Conservation (phyloP, 2,888 invertebrate species). For the Cephonodes hylas region DNA sequence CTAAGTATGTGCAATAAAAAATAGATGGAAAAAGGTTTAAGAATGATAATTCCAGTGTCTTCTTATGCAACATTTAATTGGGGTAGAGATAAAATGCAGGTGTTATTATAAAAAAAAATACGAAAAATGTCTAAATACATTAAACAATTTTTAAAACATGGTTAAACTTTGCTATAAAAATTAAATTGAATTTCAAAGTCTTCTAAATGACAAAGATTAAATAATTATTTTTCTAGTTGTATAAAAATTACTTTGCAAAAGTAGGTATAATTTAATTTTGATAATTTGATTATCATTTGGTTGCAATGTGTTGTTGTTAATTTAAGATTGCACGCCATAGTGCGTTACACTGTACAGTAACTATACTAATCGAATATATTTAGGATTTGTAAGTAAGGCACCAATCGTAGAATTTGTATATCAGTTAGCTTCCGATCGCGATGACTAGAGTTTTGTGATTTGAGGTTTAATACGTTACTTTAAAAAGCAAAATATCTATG, state of each 20-base stretch:
- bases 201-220: background rate
- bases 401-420: background rate
- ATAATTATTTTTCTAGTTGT: background rate
- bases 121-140: too few species aligned
- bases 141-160: too few species aligned
- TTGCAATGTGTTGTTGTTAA: background rate
- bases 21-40: too few species aligned
- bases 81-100: too few species aligned
- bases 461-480: too few species aligned
- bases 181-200: background rate
- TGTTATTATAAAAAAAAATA: too few species aligned
- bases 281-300: background rate
- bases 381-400: background rate
- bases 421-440: background rate
- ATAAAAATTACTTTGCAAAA: background rate
- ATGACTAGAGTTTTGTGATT: background rate
- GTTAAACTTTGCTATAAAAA: too few species aligned
- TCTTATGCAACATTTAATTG: too few species aligned
- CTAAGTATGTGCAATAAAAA: too few species aligned
- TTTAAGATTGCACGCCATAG: background rate
- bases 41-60: too few species aligned
- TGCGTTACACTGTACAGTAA: background rate
- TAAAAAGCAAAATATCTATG: background rate
- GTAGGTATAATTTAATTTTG: background rate
- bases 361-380: background rate